A percentile compares a stretch with the other conserved stretches of the same genome.
Conservation (phyloP, 2,888 invertebrate species). For the Nemurella pictetii region DNA sequence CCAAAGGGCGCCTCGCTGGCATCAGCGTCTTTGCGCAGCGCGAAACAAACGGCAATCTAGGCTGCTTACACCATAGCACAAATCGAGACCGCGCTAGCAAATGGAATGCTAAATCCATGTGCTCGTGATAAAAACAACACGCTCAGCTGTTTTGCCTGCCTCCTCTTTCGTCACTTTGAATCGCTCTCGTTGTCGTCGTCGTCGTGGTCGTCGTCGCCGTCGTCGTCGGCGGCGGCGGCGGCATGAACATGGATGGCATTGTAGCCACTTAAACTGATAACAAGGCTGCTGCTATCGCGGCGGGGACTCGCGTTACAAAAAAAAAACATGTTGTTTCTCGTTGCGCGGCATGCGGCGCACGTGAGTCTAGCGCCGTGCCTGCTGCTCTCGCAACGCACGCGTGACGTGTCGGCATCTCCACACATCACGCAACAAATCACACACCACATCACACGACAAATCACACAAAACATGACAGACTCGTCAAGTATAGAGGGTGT, state of each 20-base stretch:
- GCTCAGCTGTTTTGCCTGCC: neutral
- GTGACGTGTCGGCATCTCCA: neutral
- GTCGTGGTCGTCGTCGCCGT: neutral
- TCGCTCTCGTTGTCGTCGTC: neutral
- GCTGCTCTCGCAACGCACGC: neutral
- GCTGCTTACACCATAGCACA: no score
- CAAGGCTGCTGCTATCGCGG: neutral
- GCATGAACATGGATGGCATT: neutral
- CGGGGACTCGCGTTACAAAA: neutral
- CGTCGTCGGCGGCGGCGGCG: neutral
- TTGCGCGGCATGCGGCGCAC: no score
- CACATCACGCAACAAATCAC: no score
- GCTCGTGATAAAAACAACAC: neutral
- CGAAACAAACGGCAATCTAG: no score
- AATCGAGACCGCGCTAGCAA: no score
- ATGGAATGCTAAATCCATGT: no score
- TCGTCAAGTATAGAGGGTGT: no score
- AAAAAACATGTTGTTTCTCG: neutral
- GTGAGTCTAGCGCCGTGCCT: neutral
- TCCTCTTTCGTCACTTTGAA: neutral
- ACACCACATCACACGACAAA: no score
- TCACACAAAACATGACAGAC: no score
- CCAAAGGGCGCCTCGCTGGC: no score
- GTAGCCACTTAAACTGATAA: neutral
- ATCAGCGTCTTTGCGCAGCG: no score